Percentiles rank a stretch among this genome's conserved stretches.
These are phyloP conservation scores for Rostratula benghalensis DNA, from an alignment of 2,113 vertebrate species.

Conservation along the genomic window DNA sequence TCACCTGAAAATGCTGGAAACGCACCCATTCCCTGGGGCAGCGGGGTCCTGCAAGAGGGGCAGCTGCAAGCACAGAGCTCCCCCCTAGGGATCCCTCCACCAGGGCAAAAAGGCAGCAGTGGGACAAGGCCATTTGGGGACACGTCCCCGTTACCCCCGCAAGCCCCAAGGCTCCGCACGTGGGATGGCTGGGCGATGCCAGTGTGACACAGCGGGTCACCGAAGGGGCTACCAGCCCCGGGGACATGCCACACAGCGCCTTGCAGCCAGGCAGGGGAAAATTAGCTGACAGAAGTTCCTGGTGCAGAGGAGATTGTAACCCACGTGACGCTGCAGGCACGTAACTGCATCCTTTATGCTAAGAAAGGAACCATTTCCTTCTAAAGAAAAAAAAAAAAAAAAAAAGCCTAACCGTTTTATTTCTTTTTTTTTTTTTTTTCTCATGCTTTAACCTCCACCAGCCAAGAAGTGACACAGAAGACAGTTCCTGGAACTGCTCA, in stretches of 20 bases:
- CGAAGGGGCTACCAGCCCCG: background rate
- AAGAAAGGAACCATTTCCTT: slow-evolving; percentile 65
- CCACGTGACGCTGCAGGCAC: slow-evolving; percentile 44
- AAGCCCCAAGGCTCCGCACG: background rate
- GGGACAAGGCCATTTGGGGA: fast-evolving
- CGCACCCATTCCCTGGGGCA: background rate
- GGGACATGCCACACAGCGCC: background rate
- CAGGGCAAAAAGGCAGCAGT: background rate
- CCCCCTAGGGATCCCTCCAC: background rate
- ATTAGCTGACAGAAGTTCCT: slow-evolving; percentile 56
- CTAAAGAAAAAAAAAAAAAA: background rate
- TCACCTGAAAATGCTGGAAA: background rate
- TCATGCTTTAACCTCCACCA: background rate
- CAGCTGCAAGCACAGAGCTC: background rate
- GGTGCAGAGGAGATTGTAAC: background rate
- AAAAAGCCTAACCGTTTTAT: background rate
- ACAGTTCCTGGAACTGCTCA: slow-evolving; percentile 25
- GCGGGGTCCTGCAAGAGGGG: background rate
- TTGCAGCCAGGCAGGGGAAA: background rate
- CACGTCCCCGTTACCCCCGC: fast-evolving
- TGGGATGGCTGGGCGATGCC: background rate
- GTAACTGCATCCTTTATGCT: slow-evolving; percentile 64
- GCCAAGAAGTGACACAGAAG: background rate
- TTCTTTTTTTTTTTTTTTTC: background rate
- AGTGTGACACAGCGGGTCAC: fast-evolving